A percentile compares a stretch with the other conserved stretches of the same genome.
These are phyloP conservation scores for Urosaurus nigricauda DNA, from an alignment of 2,797 vertebrate species.

Conservation along the genomic window DNA sequence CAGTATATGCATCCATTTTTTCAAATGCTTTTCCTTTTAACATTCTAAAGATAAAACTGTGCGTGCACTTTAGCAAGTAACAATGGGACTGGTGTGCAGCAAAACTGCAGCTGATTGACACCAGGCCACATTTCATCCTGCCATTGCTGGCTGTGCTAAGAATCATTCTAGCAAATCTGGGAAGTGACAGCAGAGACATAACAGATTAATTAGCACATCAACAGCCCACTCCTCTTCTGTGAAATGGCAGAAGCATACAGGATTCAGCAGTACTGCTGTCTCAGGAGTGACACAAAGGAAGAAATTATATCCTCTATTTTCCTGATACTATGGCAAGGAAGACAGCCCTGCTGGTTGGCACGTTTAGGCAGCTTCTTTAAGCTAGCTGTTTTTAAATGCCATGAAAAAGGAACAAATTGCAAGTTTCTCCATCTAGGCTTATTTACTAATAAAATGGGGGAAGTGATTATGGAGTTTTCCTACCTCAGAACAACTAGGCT, in stretches of 20 bases:
- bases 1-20: conserved; percentile 50
- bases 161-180: conserved; percentile 47
- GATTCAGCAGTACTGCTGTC: not conserved
- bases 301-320: not conserved
- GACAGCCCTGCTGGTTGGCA: not conserved
- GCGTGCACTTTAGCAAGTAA: conserved; percentile 30
- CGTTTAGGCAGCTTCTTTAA: not conserved
- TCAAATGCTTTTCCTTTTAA: conserved; percentile 46
- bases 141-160: conserved; percentile 45
- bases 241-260: not conserved
- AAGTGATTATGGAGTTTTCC: not conserved
- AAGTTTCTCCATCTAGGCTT: not conserved
- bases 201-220: conserved; percentile 52
- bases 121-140: conserved; percentile 35
- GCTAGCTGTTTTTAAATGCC: not conserved
- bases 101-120: conserved; percentile 48
- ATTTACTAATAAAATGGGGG: not conserved
- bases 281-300: not conserved
- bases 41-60: conserved; percentile 44
- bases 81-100: conserved; percentile 33
- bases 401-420: not conserved
- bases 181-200: conserved; percentile 39
- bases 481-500: not conserved
- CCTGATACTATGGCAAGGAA: not conserved
- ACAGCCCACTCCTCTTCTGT: not conserved